Evolutionary conservation across 2,888 invertebrate species (phyloP), one percentile per base, ranked within the genome.

Genomic region (Torymus tubicola): DNA sequence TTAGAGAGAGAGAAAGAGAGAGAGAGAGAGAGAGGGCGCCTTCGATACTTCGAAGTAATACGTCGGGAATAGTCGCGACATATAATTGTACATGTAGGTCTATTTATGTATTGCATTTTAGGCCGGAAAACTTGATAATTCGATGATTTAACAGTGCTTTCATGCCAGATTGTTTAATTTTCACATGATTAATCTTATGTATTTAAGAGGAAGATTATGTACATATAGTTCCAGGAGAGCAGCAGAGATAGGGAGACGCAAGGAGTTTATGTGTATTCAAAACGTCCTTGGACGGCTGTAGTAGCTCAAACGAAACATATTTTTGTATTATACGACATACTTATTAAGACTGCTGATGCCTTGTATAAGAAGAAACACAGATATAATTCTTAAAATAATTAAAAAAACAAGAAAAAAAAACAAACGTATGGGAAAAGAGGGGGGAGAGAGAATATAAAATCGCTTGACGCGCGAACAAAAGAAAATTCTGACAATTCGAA

Each of bases 281-380:
- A 42, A 73, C 58, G 52, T 70, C 50, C 78, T 74, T 70, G 69
- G 69, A 69, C 18, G 60, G 63, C 69, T 68, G 70, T 16, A 58
- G 55, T 77, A 69, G 76, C 74, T 73, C 79, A 81, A 84, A 80
- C 73, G 81, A 85, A 75, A 73, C 77, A 85, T 87, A 87, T 87
- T 87, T 87, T 87, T 87, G 81, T 87, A 87, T 86, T 81, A 82
- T 83, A 85, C 77, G 31, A 73, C 69, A 83, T 68, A 83, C 83
- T 82, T 71, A 74, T 82, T 85, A 85, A 87, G 86, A 86, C 86
- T 87, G 86, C 83, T 86, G 84, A 76, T 86, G 85, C 86, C 86
- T 86, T 86, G 84, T 83, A 84, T 84, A 83, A 84, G 81, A 83
- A 84, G 81, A 84, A 84, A 75, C 50, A 75, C 61, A 82, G 57